Base-by-base conservation (phyloP, 2,888 invertebrate species). In the Enchytraeus crypticus region DNA sequence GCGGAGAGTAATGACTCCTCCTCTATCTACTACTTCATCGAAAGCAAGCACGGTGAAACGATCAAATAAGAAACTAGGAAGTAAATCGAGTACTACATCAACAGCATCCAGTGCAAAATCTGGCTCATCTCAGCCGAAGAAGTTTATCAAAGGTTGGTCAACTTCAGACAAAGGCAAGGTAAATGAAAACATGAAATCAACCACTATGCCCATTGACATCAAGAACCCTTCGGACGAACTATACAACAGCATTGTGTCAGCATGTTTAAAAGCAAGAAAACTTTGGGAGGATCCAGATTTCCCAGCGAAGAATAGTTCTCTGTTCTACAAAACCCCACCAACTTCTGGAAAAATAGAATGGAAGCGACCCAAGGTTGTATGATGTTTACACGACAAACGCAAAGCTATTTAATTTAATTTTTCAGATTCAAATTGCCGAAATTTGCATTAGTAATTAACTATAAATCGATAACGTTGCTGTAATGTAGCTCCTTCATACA, bases 221-320 rank as follows among this genome's bases (percentile, higher is more conserved):
- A 55, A 5, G 0, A 33, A 27, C 23, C 23, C 53, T 29, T 27
- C 32, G 26, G 57, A 59, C 27, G 8, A 8, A 1, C n/a, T 29
- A n/a, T 61, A 47, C 30, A 33, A 38, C 1, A 30, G 62, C 30
- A 60, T 64, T 30, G 26, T 30, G 26, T 53, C 49, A 26, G 14
- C 34, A 18, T 68, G 66, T 45, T 34, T 51, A 5, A 51, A 60
- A 26, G 27, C 57, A 5, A 59, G 51, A 21, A 49, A 83, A 0
- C 83, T 92, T 51, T 93, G 89, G 74, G 91, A 92, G 72, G 92
- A 93, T 81, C 87, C 88, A 0, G 87, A 90, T 72, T 93, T 93
- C 78, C 89, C 87, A 0, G 87, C 90, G 0, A 80, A 81, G 23
- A 87, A 90, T 77, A 83, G 85, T 59, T 88, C 89, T 51, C 81